A percentile compares a stretch with the other conserved stretches of the same genome.
These are phyloP conservation scores for Pionites leucogaster DNA, from an alignment of 2,113 vertebrate genomes.

Conservation along the genomic window DNA sequence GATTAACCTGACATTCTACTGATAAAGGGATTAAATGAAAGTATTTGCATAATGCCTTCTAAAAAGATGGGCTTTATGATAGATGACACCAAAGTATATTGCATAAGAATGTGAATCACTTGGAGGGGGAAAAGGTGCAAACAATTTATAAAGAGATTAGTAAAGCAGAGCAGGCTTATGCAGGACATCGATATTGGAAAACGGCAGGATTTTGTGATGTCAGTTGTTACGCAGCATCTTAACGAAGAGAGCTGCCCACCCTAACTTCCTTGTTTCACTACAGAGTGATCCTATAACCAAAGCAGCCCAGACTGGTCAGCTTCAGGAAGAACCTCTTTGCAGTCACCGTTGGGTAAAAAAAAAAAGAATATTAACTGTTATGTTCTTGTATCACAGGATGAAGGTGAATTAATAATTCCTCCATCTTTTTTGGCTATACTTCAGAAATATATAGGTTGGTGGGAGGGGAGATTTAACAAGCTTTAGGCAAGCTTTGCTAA, in stretches of 20 bases:
- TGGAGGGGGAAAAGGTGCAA: not conserved
- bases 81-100: constrained; percentile 25
- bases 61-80: constrained; percentile 21
- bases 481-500: constrained; percentile 56
- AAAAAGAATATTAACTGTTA: not conserved
- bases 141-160: constrained; percentile 12
- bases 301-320: not conserved
- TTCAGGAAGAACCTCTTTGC: not conserved
- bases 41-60: constrained; percentile 32
- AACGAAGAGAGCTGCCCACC: not conserved
- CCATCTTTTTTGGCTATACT: constrained; percentile 26
- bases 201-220: not conserved
- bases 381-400: not conserved
- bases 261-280: constrained; percentile 24
- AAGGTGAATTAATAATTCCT: constrained; percentile 27
- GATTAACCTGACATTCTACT: constrained; percentile 28
- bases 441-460: constrained; percentile 34
- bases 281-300: not conserved
- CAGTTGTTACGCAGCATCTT: not conserved
- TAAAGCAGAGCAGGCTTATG: not conserved
- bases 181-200: not conserved
- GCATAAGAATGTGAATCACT: not conserved
- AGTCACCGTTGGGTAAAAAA: not conserved
- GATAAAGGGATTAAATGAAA: constrained; percentile 50
- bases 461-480: constrained; percentile 16